A percentile compares a stretch with the other conserved stretches of the same genome.
phyloP scores from a whole-genome alignment of 2,797 vertebrate genomes.

The Schizopygopsis malacanthus region DNA sequence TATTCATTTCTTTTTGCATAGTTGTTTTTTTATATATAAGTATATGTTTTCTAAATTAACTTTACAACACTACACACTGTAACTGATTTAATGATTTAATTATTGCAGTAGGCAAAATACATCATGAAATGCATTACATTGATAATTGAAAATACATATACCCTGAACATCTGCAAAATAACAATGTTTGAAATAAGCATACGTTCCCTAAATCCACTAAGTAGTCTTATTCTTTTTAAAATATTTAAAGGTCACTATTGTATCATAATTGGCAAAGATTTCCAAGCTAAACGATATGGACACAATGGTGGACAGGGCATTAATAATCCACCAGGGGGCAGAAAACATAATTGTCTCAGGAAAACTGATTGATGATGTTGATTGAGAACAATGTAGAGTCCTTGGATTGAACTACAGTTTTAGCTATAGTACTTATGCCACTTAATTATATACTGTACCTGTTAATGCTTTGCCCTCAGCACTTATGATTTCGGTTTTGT shows the following conservation, averaged over 20 bases:
- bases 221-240: neutral
- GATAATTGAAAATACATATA: neutral
- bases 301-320: neutral
- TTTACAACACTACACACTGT: neutral
- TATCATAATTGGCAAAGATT: neutral
- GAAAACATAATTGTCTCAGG: neutral
- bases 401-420: neutral
- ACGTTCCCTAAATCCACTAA: neutral
- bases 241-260: neutral
- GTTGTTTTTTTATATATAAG: neutral
- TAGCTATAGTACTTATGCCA: neutral
- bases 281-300: neutral
- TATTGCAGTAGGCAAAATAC: neutral
- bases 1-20: neutral
- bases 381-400: neutral
- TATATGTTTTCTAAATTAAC: neutral
- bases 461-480: neutral
- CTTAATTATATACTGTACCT: neutral
- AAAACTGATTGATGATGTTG: neutral
- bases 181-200: neutral
- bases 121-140: neutral
- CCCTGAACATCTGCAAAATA: neutral
- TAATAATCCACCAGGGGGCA: neutral
- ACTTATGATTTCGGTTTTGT: neutral
- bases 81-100: neutral